Base-by-base conservation (phyloP, 2,888 invertebrate genomes). In the Eledona agricola region DNA sequence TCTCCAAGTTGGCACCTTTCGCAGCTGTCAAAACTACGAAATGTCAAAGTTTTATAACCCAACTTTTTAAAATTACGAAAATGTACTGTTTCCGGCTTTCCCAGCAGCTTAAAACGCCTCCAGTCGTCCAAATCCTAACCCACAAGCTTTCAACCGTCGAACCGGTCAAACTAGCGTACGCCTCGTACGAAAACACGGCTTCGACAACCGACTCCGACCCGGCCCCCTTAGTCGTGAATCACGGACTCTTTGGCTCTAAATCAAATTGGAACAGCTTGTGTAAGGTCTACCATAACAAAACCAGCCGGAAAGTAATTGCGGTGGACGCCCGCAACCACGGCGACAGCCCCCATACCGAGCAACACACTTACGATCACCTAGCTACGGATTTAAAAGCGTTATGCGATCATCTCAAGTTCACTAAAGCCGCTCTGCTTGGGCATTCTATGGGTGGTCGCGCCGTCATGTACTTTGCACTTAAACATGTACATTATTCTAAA, bases 401-500 rank as follows among this genome's bases (percentile, higher is more conserved):
- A 23, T 75, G 90, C 53, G 79, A 83, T 60, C 83, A 85, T 58
- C 73, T 86, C 28, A 78, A 81, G 9, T 78, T 92, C 28, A 71
- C 80, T 0, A 86, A 85, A 72, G 83, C 86, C 1, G 79, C 86
- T 2, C 69, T 93, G 9, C 74, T 97, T 65, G 96, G 96, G 0
- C 96, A 97, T 74, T 95, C 95, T 62, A 94, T 97, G 94, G 96
- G 96, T 10, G 97, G 96, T n/a, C 85, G 93, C 55, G 83, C 91
- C 3, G 88, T 89, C 66, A 96, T 96, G 95, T 83, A 85, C 43
- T 79, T 91, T 43, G 89, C 95, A 23, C 78, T 96, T 35, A 81
- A 82, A 72, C 80, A 85, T 77, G 88, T 88, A 76, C 64, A 76
- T 25, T 6, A 13, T 32, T 17, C 4, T 5, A n/a, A n/a, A n/a